Conservation (phyloP, 2,797 vertebrate genomes). For the Distichodus sexfasciatus region DNA sequence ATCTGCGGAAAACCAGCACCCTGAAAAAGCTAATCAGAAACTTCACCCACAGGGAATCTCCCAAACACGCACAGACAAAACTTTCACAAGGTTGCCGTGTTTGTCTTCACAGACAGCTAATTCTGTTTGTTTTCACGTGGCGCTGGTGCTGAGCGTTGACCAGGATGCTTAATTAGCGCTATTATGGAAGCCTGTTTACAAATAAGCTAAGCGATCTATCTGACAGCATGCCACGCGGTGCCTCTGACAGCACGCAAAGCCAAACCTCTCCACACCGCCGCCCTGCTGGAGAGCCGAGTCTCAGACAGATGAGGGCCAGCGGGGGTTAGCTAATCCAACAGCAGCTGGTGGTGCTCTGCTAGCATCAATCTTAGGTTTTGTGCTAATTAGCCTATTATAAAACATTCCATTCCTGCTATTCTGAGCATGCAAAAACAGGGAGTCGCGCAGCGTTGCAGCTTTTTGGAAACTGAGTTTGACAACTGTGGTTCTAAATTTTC, state of each 20-base stretch:
- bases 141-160: slow-evolving; percentile 43
- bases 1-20: slow-evolving; percentile 42
- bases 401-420: no score
- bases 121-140: slow-evolving; percentile 59
- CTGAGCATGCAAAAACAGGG: no score
- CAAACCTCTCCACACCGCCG: slow-evolving; percentile 9
- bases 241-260: slow-evolving; percentile 26
- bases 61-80: slow-evolving; percentile 23
- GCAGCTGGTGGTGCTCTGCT: slow-evolving; percentile 8
- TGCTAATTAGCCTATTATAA: no score
- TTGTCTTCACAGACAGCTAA: slow-evolving; percentile 54
- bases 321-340: slow-evolving; percentile 26
- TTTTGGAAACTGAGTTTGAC: no score
- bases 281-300: slow-evolving; percentile 15
- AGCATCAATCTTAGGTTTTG: slow-evolving; percentile 11
- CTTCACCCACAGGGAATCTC: slow-evolving; percentile 36
- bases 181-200: slow-evolving; percentile 60
- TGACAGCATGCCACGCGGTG: slow-evolving; percentile 33
- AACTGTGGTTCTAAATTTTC: no score
- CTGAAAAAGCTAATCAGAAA: slow-evolving; percentile 56
- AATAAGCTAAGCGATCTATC: slow-evolving; percentile 51
- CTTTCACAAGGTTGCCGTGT: slow-evolving; percentile 44
- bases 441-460: no score
- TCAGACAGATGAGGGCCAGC: slow-evolving; percentile 1
- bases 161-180: slow-evolving; percentile 56